Evolutionary conservation across 1,140 invertebrate genomes (phyloP), one percentile per base, ranked within the genome.

Genomic region (Arion vulgaris): DNA sequence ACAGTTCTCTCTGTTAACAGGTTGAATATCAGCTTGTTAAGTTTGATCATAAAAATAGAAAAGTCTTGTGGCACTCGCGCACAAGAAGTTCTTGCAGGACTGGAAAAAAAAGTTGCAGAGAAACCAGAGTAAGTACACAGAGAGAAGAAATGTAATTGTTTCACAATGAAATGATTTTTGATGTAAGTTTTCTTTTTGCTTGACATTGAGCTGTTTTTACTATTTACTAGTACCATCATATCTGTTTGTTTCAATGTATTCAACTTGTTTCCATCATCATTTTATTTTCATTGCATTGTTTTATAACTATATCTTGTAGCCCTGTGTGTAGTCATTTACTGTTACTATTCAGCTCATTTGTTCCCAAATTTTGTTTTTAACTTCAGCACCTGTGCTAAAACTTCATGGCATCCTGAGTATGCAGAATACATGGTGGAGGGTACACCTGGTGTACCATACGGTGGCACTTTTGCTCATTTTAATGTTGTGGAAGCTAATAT

Each of bases 341-440:
- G n/a, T n/a, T n/a, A n/a, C n/a, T n/a, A n/a, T n/a, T n/a, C n/a
- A n/a, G n/a, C n/a, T n/a, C n/a, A n/a, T n/a, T n/a, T n/a, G n/a
- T n/a, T n/a, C n/a, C n/a, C n/a, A n/a, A n/a, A n/a, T n/a, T n/a
- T n/a, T n/a, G n/a, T n/a, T n/a, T 72, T 38, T 72, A 7, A 4
- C 34, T 51, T 41, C 32, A 77, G 75, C 32, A 57, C 75, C 5
- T 57, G 49, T 11, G 86, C 86, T 51, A 84, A 86, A 1, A 88
- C 89, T 19, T 87, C 89, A 72, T 99, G 98, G 98, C 94, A 97
- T 75, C 98, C 98, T 28, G 98, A 99, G 93, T 99, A 98, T 94
- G 98, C 96, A 39, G 95, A 96, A 72, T 99, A 99, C 89, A 99
- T 99, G 98, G 94, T 99, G 72, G 99, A 99, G 94, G 98, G 98